Evolutionary conservation across 2,888 invertebrate genomes (phyloP).

Genomic region (Neoaliturus tenellus): DNA sequence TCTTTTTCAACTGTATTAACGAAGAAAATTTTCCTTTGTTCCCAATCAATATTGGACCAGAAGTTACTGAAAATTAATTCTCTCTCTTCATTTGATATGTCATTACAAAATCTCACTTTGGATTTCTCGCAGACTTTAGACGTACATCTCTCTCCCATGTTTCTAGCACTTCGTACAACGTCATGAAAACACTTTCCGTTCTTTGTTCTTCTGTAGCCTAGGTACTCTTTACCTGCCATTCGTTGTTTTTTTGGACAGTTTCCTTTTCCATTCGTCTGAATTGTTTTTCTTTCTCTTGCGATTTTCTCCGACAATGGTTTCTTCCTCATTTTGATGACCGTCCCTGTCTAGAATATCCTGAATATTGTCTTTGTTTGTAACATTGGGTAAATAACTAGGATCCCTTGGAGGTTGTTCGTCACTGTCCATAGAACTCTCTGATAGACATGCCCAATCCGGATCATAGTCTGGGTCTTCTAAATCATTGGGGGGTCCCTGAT

Average conservation of each 20-base stretch:
- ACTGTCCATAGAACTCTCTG: slow-evolving; percentile 38
- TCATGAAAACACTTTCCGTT: slow-evolving; percentile 27
- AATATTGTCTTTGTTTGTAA: slow-evolving; percentile 36
- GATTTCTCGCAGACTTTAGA: slow-evolving; percentile 41
- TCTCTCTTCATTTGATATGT: slow-evolving; percentile 41
- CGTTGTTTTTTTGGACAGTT: not conserved
- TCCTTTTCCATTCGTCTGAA: not conserved
- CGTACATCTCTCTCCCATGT: slow-evolving; percentile 21
- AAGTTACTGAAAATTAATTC: slow-evolving; percentile 29
- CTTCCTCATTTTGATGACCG: slow-evolving; percentile 27
- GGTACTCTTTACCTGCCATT: slow-evolving; percentile 42
- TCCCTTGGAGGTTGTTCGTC: slow-evolving; percentile 40
- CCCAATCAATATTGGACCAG: slow-evolving; percentile 41
- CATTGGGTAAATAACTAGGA: slow-evolving; percentile 4
- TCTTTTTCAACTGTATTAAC: slow-evolving; percentile 23
- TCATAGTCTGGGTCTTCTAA: slow-evolving; percentile 50
- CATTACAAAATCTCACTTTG: slow-evolving; percentile 33
- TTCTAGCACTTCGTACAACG: slow-evolving; percentile 28
- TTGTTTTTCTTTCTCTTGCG: slow-evolving; percentile 39
- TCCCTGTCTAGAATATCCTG: slow-evolving; percentile 23
- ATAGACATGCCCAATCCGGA: slow-evolving; percentile 44
- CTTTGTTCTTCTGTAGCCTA: slow-evolving; percentile 41
- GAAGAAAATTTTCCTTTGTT: slow-evolving; percentile 39
- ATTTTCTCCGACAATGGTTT: slow-evolving; percentile 42
- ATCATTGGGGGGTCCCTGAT: slow-evolving; percentile 28